Percentiles rank a stretch among this genome's conserved stretches.
Evolutionary conservation across 2,113 vertebrate species (phyloP).

Genomic region (Salvelinus namaycush): DNA sequence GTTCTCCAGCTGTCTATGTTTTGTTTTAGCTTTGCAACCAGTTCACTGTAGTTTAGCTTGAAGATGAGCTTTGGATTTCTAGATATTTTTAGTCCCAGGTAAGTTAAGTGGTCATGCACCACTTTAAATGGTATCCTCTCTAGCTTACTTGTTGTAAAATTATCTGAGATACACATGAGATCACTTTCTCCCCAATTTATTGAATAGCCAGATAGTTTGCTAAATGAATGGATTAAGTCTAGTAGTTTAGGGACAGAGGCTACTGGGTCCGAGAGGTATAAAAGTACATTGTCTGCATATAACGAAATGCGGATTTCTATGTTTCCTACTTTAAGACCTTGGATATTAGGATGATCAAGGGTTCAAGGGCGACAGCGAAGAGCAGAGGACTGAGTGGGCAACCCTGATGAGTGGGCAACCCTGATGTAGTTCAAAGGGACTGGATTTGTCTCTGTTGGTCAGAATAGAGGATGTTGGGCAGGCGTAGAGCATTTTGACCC

Average conservation of each 20-base stretch:
- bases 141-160: no score
- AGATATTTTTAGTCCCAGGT: no score
- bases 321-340: background rate
- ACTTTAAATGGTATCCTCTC: no score
- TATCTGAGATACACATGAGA: no score
- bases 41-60: background rate
- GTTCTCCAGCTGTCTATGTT: no score
- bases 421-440: background rate
- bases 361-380: background rate
- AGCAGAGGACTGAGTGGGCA: background rate
- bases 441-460: background rate
- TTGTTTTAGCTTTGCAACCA: no score
- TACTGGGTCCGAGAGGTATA: background rate
- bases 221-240: no score
- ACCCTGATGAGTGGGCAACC: background rate
- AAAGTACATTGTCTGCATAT: background rate
- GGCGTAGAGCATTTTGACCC: constrained; percentile 1
- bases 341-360: background rate
- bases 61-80: no score
- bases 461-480: constrained; percentile 5
- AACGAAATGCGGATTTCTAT: background rate
- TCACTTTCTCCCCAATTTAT: no score
- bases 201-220: no score
- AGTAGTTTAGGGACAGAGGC: no score
- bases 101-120: no score